A percentile compares a stretch with the other conserved stretches of the same genome.
phyloP scores from a whole-genome alignment of 2,113 vertebrate genomes.

The Rafetus swinhoei region DNA sequence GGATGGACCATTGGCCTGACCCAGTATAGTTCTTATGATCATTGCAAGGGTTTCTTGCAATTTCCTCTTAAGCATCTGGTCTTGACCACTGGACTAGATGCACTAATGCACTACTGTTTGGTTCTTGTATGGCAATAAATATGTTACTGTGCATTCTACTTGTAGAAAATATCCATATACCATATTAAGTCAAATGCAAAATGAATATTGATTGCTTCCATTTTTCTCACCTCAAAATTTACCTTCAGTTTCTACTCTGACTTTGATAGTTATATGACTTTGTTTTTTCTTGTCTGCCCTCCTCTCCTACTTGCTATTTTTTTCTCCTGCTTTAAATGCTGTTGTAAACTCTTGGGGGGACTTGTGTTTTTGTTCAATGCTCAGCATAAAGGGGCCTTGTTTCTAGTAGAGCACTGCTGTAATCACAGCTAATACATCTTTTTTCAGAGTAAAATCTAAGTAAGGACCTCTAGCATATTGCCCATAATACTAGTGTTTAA shows the following conservation, averaged over 20 bases:
- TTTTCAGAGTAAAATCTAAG: not conserved
- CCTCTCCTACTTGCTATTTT: not conserved
- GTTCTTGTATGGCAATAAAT: fast-evolving
- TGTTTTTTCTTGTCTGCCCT: not conserved
- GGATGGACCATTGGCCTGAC: not conserved
- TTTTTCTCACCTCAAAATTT: not conserved
- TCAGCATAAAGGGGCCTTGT: fast-evolving
- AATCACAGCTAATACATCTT: not conserved
- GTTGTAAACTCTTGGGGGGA: not conserved
- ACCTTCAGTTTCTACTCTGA: not conserved
- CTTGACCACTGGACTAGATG: not conserved
- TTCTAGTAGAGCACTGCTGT: not conserved
- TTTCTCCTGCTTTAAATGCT: conserved; percentile 19
- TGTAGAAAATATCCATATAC: not conserved
- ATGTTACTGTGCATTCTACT: not conserved
- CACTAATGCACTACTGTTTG: not conserved
- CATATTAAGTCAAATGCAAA: not conserved
- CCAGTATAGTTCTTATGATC: not conserved
- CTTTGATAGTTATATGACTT: not conserved
- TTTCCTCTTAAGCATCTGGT: conserved; percentile 1
- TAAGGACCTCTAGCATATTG: not conserved
- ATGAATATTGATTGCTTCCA: not conserved
- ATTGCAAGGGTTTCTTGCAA: conserved; percentile 12
- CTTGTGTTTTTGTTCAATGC: not conserved
- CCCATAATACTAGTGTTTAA: not conserved